Conservation (phyloP, 2,888 invertebrate genomes). For the Rhyacophila evoluta region DNA sequence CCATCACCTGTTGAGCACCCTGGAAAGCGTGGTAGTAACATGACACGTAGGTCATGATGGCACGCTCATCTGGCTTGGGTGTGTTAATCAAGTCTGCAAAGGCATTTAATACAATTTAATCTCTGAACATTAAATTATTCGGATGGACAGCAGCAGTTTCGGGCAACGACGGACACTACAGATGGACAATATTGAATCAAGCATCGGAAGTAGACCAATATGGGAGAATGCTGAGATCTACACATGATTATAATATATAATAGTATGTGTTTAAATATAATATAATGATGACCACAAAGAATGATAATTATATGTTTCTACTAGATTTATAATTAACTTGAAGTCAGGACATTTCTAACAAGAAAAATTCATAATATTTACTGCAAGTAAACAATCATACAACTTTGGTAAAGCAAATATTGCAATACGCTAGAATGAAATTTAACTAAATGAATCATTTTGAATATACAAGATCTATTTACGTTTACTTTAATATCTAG, state of each 20-base stretch:
- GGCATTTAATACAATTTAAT: conserved; percentile 2
- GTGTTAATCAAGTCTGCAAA: conserved; percentile 98
- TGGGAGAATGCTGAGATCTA: too few species aligned
- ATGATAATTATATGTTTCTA: not conserved
- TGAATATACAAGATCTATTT: not conserved
- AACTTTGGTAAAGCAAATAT: not conserved
- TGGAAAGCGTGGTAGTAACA: conserved; percentile 99
- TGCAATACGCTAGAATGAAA: not conserved
- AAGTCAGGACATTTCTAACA: not conserved
- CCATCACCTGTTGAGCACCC: conserved; percentile 95
- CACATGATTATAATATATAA: too few species aligned
- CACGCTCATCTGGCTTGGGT: conserved; percentile 99
- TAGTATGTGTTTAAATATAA: too few species aligned
- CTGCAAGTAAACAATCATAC: not conserved
- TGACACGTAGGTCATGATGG: conserved; percentile 99
- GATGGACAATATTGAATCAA: too few species aligned
- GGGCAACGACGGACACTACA: too few species aligned
- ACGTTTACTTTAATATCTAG: not conserved
- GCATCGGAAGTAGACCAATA: too few species aligned
- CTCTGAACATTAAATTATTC: too few species aligned
- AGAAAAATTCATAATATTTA: not conserved
- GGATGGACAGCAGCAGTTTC: too few species aligned
- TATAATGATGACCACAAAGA: too few species aligned
- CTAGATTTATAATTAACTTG: not conserved
- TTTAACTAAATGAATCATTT: not conserved